Evolutionary conservation across 2,113 vertebrate genomes (phyloP), one percentile per base, ranked within the genome.

Genomic region (Gasterosteus nipponicus): DNA sequence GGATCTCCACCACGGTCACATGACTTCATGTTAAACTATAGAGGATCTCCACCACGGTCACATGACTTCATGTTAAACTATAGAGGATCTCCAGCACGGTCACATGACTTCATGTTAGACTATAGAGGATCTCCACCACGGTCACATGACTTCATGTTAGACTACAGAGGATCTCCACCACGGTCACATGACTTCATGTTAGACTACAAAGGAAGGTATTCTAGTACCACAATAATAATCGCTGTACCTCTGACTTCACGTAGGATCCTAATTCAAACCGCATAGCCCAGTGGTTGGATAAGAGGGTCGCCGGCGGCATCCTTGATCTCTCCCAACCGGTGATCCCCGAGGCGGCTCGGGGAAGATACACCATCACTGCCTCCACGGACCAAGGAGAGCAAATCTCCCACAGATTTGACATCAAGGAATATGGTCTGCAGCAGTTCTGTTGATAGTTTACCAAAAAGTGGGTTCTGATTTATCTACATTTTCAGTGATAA

Each of bases 231-330:
- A 26, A 26, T 26, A 26, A 26, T 26, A 26, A 1, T 53, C 12
- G 54, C 26, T 31, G 10, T 47, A 10, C 10, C 0, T 75, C n/a
- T 42, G 7, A 70, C 16, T 66, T 68, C 5, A n/a, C 73, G 12
- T 53, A 95, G 94, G 92, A 95, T 70, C 92, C 93, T 16, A 85
- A 62, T 12, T 81, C 75, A 0, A 94, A 94, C 54, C 90, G 89
- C 58, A 94, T 95, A 1, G 93, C 91, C 65, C 94, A 94, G 83
- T 95, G 94, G 94, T 64, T 93, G 77, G 76, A 95, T 62, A 60
- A 54, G 64, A 0, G 73, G 4, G 67, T 90, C 1, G 39, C 0
- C 0, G 33, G 53, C 0, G 93, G 92, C 35, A 92, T 95, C 69
- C 82, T 94, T 0, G 93, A 94, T 67, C 85, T 94, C 38, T 91